A percentile compares a stretch with the other conserved stretches of the same genome.
phyloP scores from a whole-genome alignment of 2,888 invertebrate genomes.

The Apodemia zela region DNA sequence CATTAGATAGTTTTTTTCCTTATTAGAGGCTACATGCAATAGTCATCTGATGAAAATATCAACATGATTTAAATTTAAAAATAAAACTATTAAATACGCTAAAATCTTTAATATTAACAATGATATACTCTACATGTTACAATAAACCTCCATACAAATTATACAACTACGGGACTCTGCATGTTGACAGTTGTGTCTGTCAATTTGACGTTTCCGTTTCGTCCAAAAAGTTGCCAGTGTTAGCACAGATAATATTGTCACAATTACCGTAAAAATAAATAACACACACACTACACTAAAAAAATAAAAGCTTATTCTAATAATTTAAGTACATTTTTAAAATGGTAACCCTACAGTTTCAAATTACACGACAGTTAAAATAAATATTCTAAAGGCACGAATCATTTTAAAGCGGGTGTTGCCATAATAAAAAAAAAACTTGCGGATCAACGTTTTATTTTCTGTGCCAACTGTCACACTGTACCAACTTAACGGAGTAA shows the following conservation, averaged over 20 bases:
- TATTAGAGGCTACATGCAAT: no score
- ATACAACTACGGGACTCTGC: constrained; percentile 43
- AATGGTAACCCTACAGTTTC: constrained; percentile 12
- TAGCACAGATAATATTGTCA: constrained; percentile 26
- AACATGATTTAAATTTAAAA: constrained; percentile 24
- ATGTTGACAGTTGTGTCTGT: constrained; percentile 35
- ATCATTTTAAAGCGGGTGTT: constrained; percentile 12
- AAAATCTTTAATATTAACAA: constrained; percentile 80
- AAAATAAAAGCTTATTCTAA: constrained; percentile 16
- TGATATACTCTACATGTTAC: constrained; percentile 75
- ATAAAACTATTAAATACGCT: constrained; percentile 59
- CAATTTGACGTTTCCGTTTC: constrained; percentile 29
- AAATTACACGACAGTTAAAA: constrained; percentile 8
- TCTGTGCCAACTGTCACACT: constrained; percentile 13
- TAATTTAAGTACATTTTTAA: constrained; percentile 14
- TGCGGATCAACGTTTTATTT: constrained; percentile 2
- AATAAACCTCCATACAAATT: constrained; percentile 68
- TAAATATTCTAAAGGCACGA: constrained; percentile 10
- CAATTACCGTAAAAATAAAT: constrained; percentile 17
- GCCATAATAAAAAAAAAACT: not conserved
- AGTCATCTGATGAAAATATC: no score
- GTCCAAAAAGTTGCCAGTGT: constrained; percentile 27
- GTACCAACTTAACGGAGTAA: constrained; percentile 11
- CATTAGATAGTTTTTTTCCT: no score
- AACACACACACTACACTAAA: constrained; percentile 15